Conservation (phyloP, 1,140 invertebrate species). For the Steinernema khuongi region DNA sequence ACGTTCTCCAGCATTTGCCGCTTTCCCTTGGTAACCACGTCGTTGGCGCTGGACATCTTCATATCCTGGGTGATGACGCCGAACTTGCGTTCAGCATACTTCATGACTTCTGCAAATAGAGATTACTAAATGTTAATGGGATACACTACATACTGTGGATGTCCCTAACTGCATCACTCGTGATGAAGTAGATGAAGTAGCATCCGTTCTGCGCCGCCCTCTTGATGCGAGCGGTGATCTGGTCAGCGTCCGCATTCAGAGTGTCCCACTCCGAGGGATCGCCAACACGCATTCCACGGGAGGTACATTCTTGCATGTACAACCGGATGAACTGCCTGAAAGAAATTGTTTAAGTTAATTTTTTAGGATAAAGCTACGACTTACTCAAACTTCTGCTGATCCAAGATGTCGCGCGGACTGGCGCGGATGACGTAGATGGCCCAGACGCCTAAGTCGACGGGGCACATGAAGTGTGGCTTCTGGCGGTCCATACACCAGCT, state of each 20-base stretch:
- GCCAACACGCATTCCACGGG: neutral
- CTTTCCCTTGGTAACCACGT: constrained; percentile 20
- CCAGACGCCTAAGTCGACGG: neutral
- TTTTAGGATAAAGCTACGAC: neutral
- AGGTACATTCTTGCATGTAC: neutral
- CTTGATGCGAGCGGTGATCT: neutral
- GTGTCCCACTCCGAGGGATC: neutral
- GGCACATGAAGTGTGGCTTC: constrained; percentile 7
- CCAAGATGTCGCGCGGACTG: neutral
- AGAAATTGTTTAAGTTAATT: neutral
- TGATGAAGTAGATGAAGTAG: constrained; percentile 29
- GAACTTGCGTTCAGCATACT: constrained; percentile 16
- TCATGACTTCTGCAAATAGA: constrained; percentile 19
- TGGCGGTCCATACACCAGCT: constrained; percentile 2
- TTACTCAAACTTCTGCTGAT: neutral
- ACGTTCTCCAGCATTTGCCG: constrained; percentile 35
- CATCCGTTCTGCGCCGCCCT: constrained; percentile 9
- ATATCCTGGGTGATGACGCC: constrained; percentile 32
- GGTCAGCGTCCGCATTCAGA: neutral
- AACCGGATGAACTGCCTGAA: neutral
- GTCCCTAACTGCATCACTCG: constrained; percentile 23
- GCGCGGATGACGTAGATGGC: constrained; percentile 12
- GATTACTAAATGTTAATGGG: neutral
- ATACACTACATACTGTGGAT: constrained; percentile 21
- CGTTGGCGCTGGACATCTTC: constrained; percentile 18